Conservation (phyloP, 2,113 vertebrate species). For the Todiramphus saurophagus region DNA sequence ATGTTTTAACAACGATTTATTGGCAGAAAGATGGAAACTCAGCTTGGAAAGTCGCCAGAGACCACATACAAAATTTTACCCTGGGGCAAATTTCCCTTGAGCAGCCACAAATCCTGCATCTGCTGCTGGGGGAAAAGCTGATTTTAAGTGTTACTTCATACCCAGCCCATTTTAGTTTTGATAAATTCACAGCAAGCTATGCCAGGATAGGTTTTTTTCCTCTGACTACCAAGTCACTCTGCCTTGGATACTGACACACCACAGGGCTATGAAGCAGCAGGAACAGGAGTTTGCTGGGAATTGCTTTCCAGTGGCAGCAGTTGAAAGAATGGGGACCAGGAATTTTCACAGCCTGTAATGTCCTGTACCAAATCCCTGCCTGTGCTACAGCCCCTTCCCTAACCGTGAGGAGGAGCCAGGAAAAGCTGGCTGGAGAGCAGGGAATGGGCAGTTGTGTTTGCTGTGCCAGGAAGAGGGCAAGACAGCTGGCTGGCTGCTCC, state of each 20-base stretch:
- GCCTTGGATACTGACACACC: background rate
- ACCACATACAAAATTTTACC: background rate
- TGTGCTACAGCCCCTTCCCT: background rate
- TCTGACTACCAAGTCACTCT: background rate
- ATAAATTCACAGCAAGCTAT: background rate
- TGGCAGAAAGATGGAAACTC: background rate
- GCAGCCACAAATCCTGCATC: background rate
- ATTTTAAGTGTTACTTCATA: background rate
- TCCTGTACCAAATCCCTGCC: background rate
- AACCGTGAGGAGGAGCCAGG: background rate
- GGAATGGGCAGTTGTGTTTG: background rate
- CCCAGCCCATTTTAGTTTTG: background rate
- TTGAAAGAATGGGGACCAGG: background rate
- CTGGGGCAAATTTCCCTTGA: constrained; percentile 5
- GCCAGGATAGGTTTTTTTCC: background rate
- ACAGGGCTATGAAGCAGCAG: background rate
- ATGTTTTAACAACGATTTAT: background rate
- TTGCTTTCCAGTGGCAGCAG: background rate
- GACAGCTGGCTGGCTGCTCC: background rate
- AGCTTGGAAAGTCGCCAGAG: background rate
- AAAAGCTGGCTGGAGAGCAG: background rate
- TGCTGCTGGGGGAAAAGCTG: background rate
- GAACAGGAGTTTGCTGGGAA: background rate
- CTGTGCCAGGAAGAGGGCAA: background rate
- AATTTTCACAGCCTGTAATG: background rate